These are phyloP conservation scores for Arvicanthis niloticus DNA, from an alignment of 2,113 vertebrate genomes.

Conservation along the genomic window DNA sequence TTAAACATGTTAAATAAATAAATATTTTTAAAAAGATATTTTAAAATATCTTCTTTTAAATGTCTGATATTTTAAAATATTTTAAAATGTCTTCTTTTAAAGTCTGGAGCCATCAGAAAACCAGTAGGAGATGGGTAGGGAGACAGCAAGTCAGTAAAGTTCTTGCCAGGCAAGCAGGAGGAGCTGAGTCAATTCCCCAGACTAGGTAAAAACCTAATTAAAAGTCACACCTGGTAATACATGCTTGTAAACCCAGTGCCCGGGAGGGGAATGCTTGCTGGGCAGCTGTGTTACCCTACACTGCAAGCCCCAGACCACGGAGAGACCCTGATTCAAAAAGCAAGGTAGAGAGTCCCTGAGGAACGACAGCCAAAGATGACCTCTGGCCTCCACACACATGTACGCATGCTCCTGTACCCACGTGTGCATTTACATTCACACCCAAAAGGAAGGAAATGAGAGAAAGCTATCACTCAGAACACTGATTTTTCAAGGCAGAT, in stretches of 20 bases:
- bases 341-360: not conserved
- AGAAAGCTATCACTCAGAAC: not conserved
- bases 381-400: not conserved
- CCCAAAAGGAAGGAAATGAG: not conserved
- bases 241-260: not conserved
- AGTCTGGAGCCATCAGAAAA: constrained; percentile 14
- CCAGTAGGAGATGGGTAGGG: not conserved
- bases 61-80: too few species aligned
- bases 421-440: not conserved
- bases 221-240: too few species aligned
- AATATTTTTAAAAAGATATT: not conserved
- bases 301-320: not conserved
- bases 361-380: not conserved
- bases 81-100: not conserved
- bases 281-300: not conserved
- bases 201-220: not conserved
- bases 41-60: not conserved
- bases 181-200: not conserved
- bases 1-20: not conserved
- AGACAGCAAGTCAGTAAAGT: not conserved
- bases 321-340: not conserved
- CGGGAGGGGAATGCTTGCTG: not conserved
- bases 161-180: not conserved
- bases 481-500: not conserved
- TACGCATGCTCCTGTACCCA: not conserved